Evolutionary conservation across 2,797 vertebrate genomes (phyloP), one percentile per base, ranked within the genome.

Genomic region (Lemur catta): DNA sequence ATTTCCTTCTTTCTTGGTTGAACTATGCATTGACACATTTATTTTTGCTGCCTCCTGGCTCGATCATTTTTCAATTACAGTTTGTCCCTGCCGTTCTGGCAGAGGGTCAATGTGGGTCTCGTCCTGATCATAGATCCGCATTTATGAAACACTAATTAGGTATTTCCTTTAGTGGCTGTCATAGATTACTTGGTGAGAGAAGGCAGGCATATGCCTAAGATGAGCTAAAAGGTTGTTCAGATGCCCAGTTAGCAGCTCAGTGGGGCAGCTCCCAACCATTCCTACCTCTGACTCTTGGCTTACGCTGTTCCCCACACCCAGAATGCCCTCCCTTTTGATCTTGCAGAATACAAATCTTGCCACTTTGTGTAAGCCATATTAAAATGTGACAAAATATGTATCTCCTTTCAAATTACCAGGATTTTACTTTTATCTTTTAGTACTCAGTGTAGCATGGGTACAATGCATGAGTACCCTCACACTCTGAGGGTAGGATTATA

Each of bases 61-160:
- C 11, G 28, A 87, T 94, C 92, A 84, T 96, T 96, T 96, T 96
- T 97, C 93, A 88, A 43, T 94, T 92, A 87, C 52, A 75, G 48
- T 84, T 71, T 95, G 52, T 86, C 74, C 78, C 79, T 71, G 43
- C 55, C 48, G 11, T 93, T 91, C 71, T 72, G 75, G 67, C 89
- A 52, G 38, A 85, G 48, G 72, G 87, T 94, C 92, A 95, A 43
- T 67, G 50, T 1, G 10, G 89, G 72, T 92, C 93, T 97, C 78
- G 76, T 94, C 57, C 61, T 93, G 69, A 79, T 65, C 93, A 72
- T 35, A 93, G 90, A 84, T 88, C 81, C 80, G 71, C 81, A 75
- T 91, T 84, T 93, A 79, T 89, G 92, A 94, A 97, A 84, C 74
- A 30, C 76, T 94, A 93, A 96, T 94, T 96, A 94, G 93, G 67